These are phyloP conservation scores for Chlamydotis undulata DNA, from an alignment of 2,113 vertebrate genomes.

Conservation along the genomic window DNA sequence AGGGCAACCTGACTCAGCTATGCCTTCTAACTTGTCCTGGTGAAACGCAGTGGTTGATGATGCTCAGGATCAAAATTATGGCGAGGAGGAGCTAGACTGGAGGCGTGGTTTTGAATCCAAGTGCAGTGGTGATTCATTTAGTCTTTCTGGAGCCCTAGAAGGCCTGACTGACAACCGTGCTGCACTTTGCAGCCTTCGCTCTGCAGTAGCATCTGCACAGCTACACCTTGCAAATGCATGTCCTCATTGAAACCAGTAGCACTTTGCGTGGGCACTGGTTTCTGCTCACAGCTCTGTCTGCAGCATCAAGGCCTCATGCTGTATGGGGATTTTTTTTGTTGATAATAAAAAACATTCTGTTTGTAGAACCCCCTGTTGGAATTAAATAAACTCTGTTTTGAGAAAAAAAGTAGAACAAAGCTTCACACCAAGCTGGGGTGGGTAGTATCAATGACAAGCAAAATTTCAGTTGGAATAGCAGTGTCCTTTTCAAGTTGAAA, in stretches of 20 bases:
- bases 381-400: constrained; percentile 7
- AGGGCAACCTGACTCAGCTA: background rate
- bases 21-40: accelerated
- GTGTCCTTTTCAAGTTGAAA: background rate
- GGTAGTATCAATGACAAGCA: background rate
- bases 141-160: background rate
- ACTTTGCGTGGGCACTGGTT: background rate
- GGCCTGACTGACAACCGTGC: background rate
- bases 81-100: background rate
- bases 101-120: background rate
- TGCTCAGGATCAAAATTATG: background rate
- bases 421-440: background rate
- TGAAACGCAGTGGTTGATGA: background rate
- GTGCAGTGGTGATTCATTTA: background rate
- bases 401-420: background rate
- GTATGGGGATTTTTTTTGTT: background rate
- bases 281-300: background rate
- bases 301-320: background rate
- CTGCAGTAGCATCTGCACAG: background rate
- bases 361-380: background rate
- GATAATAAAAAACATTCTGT: background rate
- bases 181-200: background rate
- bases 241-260: background rate
- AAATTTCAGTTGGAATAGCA: background rate
- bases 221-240: accelerated